Evolutionary conservation across 1,140 invertebrate species (phyloP).

Genomic region (Paraescarpia echinospica): DNA sequence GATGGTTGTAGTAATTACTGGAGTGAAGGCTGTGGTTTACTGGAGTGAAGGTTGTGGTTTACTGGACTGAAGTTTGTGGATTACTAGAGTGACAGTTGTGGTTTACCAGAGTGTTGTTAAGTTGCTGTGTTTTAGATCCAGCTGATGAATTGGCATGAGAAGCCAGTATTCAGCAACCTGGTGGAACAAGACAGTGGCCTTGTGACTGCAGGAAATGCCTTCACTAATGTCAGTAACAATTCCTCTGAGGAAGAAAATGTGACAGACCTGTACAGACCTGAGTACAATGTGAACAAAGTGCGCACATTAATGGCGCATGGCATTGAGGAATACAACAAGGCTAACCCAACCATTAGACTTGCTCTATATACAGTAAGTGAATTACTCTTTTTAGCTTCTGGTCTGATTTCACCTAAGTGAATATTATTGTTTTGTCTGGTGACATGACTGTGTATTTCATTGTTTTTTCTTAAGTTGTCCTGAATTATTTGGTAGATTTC

Average conservation of each 20-base stretch:
- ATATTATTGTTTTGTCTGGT: too few species aligned
- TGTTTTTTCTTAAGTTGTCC: too few species aligned
- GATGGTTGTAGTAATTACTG: too few species aligned
- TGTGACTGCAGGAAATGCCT: constrained; percentile 53
- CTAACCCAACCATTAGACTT: constrained; percentile 51
- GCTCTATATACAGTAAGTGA: constrained; percentile 49
- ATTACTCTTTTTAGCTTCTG: neutral
- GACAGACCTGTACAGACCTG: constrained; percentile 49
- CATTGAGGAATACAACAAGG: constrained; percentile 57
- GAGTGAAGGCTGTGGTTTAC: neutral
- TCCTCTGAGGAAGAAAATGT: constrained; percentile 47
- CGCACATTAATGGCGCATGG: constrained; percentile 49
- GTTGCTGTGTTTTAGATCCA: constrained; percentile 44
- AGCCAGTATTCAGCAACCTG: constrained; percentile 53
- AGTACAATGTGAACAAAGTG: constrained; percentile 36
- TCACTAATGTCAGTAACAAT: constrained; percentile 41
- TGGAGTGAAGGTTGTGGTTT: too few species aligned
- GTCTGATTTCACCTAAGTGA: too few species aligned
- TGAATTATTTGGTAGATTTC: too few species aligned
- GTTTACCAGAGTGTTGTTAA: neutral
- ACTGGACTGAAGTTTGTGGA: neutral
- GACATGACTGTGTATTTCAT: too few species aligned
- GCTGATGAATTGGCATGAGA: constrained; percentile 37
- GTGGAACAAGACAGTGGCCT: constrained; percentile 56
- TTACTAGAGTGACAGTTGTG: too few species aligned